These are phyloP conservation scores for Sylvilagus bachmani DNA, from an alignment of 2,113 vertebrate genomes.

Conservation along the genomic window DNA sequence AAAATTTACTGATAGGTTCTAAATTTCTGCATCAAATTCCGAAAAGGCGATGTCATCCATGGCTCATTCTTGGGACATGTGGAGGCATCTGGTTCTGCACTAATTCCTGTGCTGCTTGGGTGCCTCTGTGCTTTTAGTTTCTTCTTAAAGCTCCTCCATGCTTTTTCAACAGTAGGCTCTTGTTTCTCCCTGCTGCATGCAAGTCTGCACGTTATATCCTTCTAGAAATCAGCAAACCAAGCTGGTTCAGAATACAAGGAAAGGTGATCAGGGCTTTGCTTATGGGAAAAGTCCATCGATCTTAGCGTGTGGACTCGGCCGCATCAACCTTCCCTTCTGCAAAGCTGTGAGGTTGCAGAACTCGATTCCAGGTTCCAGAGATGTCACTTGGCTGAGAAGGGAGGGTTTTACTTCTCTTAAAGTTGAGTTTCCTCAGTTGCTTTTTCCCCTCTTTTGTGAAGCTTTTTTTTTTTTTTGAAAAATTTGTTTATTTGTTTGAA, in stretches of 20 bases:
- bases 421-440: not conserved
- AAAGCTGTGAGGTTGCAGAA: not conserved
- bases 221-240: slow-evolving; percentile 38
- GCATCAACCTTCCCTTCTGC: not conserved
- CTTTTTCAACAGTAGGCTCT: not conserved
- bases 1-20: not conserved
- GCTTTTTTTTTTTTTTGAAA: too few relatives aligned
- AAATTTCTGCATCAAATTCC: not conserved
- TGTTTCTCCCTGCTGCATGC: not conserved
- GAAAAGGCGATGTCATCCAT: not conserved
- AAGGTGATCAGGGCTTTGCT: not conserved
- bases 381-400: not conserved
- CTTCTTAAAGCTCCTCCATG: not conserved
- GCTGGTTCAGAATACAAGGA: not conserved
- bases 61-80: not conserved
- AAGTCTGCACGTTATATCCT: not conserved
- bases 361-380: not conserved
- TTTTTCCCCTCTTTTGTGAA: not conserved
- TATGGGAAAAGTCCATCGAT: not conserved
- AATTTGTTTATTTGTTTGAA: too few relatives aligned
- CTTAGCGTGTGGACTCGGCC: too few relatives aligned
- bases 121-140: not conserved
- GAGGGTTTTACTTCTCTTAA: not conserved
- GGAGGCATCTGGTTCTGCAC: not conserved
- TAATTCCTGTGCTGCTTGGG: not conserved